phyloP scores from a whole-genome alignment of 2,888 invertebrate species.

The Osmoderma eremita region DNA sequence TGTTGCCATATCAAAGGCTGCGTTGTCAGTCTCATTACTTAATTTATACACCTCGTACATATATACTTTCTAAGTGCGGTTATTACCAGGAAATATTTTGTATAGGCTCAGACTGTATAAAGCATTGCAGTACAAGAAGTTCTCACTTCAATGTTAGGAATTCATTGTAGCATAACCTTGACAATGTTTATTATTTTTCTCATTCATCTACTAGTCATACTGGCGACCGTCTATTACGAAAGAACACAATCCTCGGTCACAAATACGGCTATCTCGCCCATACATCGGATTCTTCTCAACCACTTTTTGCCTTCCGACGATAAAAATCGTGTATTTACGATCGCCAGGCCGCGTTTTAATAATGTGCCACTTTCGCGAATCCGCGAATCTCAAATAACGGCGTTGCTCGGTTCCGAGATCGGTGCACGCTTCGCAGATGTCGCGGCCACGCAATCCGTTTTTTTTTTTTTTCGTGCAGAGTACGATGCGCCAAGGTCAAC shows the following conservation, averaged over 20 bases:
- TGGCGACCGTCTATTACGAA: too few species aligned
- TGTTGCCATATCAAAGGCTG: too few species aligned
- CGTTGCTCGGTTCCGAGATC: background rate
- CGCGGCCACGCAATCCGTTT: conserved; percentile 9
- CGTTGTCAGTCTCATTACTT: too few species aligned
- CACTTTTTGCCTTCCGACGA: background rate
- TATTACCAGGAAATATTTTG: too few species aligned
- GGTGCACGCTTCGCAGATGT: conserved; percentile 28
- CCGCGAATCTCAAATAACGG: conserved; percentile 33
- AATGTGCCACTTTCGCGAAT: conserved; percentile 31
- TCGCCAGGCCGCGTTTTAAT: background rate
- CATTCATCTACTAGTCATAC: too few species aligned
- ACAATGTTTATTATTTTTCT: too few species aligned
- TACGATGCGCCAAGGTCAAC: conserved; percentile 27
- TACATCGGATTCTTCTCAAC: background rate
- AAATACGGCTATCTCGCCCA: background rate
- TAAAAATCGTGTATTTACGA: background rate
- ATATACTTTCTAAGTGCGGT: too few species aligned
- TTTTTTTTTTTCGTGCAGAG: conserved; percentile 13
- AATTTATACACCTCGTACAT: too few species aligned
- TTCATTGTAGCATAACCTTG: too few species aligned
- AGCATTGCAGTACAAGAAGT: too few species aligned
- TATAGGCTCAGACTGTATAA: too few species aligned
- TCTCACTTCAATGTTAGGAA: too few species aligned
- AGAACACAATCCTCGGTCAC: background rate